Evolutionary conservation across 2,797 vertebrate genomes (phyloP).

Genomic region (Oryzias dopingdopingensis): DNA sequence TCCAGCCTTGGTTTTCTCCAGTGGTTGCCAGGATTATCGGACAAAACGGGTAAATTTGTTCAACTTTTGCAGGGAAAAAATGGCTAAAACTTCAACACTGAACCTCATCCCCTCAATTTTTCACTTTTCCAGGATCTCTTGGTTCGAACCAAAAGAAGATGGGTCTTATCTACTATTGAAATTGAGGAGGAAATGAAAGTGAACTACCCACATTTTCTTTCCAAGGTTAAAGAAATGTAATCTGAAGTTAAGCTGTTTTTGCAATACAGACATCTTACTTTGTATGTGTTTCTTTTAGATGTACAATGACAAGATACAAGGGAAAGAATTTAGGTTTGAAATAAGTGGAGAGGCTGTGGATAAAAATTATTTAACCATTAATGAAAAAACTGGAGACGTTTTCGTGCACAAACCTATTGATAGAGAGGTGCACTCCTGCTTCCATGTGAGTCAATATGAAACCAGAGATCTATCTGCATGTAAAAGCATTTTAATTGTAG

Average conservation of each 20-base stretch:
- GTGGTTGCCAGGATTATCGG: not conserved
- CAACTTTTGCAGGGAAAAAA: not conserved
- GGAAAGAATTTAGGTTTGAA: constrained; percentile 40
- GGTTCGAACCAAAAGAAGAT: constrained; percentile 78
- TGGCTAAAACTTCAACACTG: not conserved
- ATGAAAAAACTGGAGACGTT: constrained; percentile 54
- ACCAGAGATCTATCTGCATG: not conserved
- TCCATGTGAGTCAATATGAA: constrained; percentile 66
- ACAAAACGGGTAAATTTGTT: constrained; percentile 49
- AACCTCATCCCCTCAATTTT: not conserved
- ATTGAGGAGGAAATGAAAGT: constrained; percentile 71
- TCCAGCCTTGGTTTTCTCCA: not conserved
- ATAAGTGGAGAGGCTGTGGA: constrained; percentile 77
- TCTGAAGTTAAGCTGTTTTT: not conserved
- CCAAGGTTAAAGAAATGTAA: constrained; percentile 53
- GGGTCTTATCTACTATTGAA: constrained; percentile 83
- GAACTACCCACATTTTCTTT: constrained; percentile 54
- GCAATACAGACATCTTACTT: not conserved
- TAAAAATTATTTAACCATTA: constrained; percentile 68
- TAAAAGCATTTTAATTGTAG: not conserved
- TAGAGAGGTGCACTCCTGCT: constrained; percentile 63
- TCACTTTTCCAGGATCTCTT: constrained; percentile 65
- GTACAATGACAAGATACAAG: constrained; percentile 59
- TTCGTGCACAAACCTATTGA: constrained; percentile 64
- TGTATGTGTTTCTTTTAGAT: constrained; percentile 67